Percentiles rank a stretch among this genome's conserved stretches.
phyloP scores from a whole-genome alignment of 1,140 invertebrate genomes.

The Zaprionus capensis region DNA sequence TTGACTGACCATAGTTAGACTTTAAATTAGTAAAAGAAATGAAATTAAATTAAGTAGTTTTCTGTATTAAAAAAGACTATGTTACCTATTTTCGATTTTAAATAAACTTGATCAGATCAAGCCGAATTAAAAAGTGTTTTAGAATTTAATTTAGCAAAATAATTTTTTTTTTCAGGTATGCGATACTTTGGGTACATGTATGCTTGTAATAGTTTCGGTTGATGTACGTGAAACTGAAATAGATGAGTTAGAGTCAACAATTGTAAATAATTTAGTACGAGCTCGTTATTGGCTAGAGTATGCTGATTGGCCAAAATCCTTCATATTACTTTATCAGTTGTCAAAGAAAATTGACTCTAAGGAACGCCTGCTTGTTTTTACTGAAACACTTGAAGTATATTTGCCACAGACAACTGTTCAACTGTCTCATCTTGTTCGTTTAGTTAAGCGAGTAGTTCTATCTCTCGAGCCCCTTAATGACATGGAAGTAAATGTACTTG shows the following conservation, averaged over 20 bases:
- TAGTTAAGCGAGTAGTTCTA: constrained; percentile 21
- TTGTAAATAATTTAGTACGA: constrained; percentile 18
- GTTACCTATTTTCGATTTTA: no score
- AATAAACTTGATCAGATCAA: no score
- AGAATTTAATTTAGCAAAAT: no score
- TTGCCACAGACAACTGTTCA: constrained; percentile 37
- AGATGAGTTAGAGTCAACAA: constrained; percentile 18
- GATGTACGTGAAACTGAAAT: constrained; percentile 27
- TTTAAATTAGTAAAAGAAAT: no score
- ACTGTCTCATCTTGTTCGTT: constrained; percentile 33
- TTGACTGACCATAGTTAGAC: no score
- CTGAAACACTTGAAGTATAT: constrained; percentile 26
- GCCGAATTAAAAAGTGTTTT: no score
- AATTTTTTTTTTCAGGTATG: constrained; percentile 20
- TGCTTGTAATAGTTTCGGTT: constrained; percentile 14
- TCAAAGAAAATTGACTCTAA: constrained; percentile 23
- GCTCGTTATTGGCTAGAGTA: constrained; percentile 37
- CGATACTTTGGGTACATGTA: constrained; percentile 16
- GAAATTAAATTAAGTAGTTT: no score
- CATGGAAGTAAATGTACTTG: constrained; percentile 33
- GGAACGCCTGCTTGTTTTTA: constrained; percentile 23
- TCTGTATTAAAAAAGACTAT: no score
- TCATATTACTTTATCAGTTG: constrained; percentile 24
- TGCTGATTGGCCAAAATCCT: constrained; percentile 36
- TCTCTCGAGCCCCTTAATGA: constrained; percentile 38